Conservation (phyloP, 2,113 vertebrate species). For the Crocuta crocuta region DNA sequence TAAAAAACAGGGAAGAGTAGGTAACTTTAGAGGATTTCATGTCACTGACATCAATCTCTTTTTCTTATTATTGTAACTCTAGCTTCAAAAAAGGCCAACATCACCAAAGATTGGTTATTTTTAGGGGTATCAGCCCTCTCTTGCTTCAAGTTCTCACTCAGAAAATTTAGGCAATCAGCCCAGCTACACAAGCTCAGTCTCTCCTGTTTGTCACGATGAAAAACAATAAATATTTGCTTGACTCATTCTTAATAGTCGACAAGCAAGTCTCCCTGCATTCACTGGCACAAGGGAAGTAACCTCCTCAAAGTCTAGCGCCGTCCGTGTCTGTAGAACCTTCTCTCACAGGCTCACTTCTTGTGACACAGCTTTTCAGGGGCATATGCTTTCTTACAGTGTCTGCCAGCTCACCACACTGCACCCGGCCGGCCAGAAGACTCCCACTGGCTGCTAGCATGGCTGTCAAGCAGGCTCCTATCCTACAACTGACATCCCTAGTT, state of each 20-base stretch:
- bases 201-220: neutral
- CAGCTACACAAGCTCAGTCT: neutral
- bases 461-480: neutral
- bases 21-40: neutral
- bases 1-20: neutral
- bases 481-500: rapidly evolving
- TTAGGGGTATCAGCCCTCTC: neutral
- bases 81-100: neutral
- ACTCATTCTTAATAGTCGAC: neutral
- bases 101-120: neutral
- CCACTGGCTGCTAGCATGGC: neutral
- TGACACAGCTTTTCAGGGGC: neutral
- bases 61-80: neutral
- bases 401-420: too few relatives aligned
- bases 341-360: neutral
- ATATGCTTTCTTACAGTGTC: neutral
- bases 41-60: neutral
- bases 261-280: neutral
- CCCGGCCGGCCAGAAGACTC: too few relatives aligned
- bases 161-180: neutral
- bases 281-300: neutral
- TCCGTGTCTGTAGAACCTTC: neutral
- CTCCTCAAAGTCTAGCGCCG: neutral
- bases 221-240: neutral
- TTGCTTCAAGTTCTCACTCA: neutral